Evolutionary conservation across 1,140 invertebrate genomes (phyloP), one percentile per base, ranked within the genome.

Genomic region (Drosophila takahashii): DNA sequence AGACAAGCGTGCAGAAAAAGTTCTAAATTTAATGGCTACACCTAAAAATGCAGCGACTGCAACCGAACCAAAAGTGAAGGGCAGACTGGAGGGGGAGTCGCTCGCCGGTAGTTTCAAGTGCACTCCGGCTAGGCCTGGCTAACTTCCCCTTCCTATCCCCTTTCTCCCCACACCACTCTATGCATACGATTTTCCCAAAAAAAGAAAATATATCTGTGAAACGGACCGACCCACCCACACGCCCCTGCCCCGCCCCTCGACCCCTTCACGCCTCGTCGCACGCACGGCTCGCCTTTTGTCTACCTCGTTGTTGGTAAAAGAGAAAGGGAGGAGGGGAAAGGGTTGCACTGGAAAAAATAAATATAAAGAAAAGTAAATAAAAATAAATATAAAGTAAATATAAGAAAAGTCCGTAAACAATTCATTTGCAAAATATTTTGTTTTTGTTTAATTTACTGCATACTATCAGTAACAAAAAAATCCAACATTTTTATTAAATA

Each of bases 11-110:
- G 78, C 78, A 86, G 81, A 86, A 86, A 86, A 86, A 86, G 81
- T 86, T 86, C 81, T 86, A 86, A 86, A 86, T 81, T 86, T 86
- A 86, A 86, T 86, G 83, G 83, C 83, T 86, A 87, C 83, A 87
- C 83, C 81, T 86, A 86, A 86, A 86, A 87, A 86, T 87, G 81
- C 81, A 86, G 81, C 75, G 70, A 81, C 74, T 81, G 83, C 83
- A 86, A 76, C 78, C 50, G 71, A 48, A 32, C 64, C 32, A 69
- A 69, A 69, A 69, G 62, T 69, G 66, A 69, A 69, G 66, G 66
- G 66, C 66, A 69, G 66, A 26, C 48, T 45, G 48, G 26, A 15
- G 45, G 48, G 7, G 57, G 58, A 53, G 54, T 36, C 8, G 13
- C 57, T 77, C 60, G 67, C 47, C 69, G 70, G 42, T 66, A 78